Evolutionary conservation across 1,140 invertebrate genomes (phyloP).

Genomic region (Drosophila pandora): DNA sequence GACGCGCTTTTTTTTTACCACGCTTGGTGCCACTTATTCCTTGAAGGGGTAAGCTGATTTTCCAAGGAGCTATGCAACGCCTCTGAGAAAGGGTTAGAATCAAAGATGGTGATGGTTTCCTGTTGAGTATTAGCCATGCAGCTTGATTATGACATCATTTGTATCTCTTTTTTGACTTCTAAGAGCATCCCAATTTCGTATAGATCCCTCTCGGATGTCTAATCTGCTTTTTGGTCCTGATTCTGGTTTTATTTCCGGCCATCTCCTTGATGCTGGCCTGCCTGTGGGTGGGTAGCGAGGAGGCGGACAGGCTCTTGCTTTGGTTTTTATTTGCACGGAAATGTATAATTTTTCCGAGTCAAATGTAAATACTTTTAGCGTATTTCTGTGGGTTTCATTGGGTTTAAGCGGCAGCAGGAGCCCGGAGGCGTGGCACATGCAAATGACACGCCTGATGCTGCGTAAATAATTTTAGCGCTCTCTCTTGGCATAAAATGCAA

Average conservation of each 20-base stretch:
- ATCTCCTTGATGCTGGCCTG: constrained; percentile 13
- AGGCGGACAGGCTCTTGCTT: constrained; percentile 13
- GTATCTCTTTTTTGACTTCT: not conserved
- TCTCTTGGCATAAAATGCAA: constrained; percentile 78
- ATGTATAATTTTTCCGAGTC: constrained; percentile 80
- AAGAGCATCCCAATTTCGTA: constrained; percentile 59
- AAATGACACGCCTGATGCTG: constrained; percentile 80
- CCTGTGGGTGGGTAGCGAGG: too few relatives aligned
- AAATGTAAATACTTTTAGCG: constrained; percentile 82
- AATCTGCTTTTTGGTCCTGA: constrained; percentile 37
- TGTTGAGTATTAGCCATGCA: not conserved
- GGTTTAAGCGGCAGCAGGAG: constrained; percentile 42
- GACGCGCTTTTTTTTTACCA: constrained; percentile 55
- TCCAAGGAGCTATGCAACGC: not conserved
- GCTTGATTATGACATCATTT: not conserved
- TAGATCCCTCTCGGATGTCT: not conserved
- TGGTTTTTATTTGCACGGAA: constrained; percentile 78
- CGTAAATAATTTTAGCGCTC: constrained; percentile 80
- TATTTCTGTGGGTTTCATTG: constrained; percentile 76
- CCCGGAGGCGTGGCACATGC: constrained; percentile 67
- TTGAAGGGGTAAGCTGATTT: not conserved
- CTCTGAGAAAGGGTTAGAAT: not conserved
- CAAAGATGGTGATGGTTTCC: not conserved
- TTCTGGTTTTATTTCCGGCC: constrained; percentile 54
- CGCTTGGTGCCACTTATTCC: constrained; percentile 20